Base-by-base conservation (phyloP, 1,140 invertebrate species). In the Bombus difficillimus region DNA sequence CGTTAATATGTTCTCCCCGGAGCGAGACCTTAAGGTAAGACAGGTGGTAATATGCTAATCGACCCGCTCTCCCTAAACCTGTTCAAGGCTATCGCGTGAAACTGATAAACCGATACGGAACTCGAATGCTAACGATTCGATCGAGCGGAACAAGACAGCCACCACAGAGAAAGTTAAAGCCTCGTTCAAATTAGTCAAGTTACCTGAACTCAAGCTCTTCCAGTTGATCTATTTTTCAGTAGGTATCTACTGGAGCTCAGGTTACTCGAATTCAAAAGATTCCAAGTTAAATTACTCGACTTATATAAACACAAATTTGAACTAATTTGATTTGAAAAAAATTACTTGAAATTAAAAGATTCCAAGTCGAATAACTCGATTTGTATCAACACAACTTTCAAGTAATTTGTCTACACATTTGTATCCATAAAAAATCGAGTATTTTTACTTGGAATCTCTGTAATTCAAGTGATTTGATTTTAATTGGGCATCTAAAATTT, bases 1-100 rank as follows among this genome's bases (percentile, higher is more conserved):
- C 69, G 69, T 74, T 79, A 86, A 86, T 86, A 89, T 71, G 74
- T 41, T 69, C 64, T 82, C 69, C 79, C 86, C 43, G 34, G 34
- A 53, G 71, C 43, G 72, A 79, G 43, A 66, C 41, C 76, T n/a
- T 62, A 75, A 80, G 18, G 47, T 68, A 69, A 57, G 80, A 88
- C 89, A 90, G 88, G 82, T 88, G 89, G 89, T 90, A 88, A 88
- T 90, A 90, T 90, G 89, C 86, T 90, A 90, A 90, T 90, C 78
- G 66, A 62, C 41, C 79, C 62, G 64, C 77, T 80, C 62, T 68
- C 68, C 75, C 53, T 89, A 80, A 90, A 90, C 89, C 89, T 90
- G 89, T 90, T 90, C 76, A 83, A 73, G 72, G 66, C 71, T 81
- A 88, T 86, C 86, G 83, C 75, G 62, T 47, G 81, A 71, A 68